Conservation (phyloP, 2,797 vertebrate species). For the Acestrorhynchus altus region DNA sequence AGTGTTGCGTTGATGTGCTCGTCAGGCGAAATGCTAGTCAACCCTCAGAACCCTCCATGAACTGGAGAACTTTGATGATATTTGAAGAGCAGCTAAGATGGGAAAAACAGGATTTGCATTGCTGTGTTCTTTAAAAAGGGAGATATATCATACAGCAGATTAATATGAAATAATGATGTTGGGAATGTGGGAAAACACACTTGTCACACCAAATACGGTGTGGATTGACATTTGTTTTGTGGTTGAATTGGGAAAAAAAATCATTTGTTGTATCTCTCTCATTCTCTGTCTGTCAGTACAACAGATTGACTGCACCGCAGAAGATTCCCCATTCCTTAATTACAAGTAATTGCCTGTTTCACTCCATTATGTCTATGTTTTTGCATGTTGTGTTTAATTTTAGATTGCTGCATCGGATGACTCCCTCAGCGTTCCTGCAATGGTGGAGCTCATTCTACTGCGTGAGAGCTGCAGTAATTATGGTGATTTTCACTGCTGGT, state of each 20-base stretch:
- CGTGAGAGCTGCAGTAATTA: slow-evolving; percentile 71
- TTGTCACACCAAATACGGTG: slow-evolving; percentile 43
- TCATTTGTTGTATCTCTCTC: slow-evolving; percentile 1
- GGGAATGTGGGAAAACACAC: slow-evolving; percentile 49
- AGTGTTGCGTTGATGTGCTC: slow-evolving; percentile 55
- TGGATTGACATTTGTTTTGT: slow-evolving; percentile 45
- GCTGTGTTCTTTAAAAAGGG: slow-evolving; percentile 50
- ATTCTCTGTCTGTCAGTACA: slow-evolving; percentile 27
- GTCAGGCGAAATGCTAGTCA: slow-evolving; percentile 60
- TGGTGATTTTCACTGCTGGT: slow-evolving; percentile 69
- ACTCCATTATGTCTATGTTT: slow-evolving; percentile 69
- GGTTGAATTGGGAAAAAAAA: neutral
- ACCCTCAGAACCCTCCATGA: slow-evolving; percentile 58
- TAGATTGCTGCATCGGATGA: slow-evolving; percentile 70
- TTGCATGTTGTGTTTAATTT: slow-evolving; percentile 78
- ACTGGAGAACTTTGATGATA: slow-evolving; percentile 60
- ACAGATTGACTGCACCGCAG: slow-evolving; percentile 63
- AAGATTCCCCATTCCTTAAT: slow-evolving; percentile 70
- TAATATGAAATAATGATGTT: slow-evolving; percentile 66
- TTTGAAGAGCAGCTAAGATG: slow-evolving; percentile 65
- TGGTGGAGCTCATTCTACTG: slow-evolving; percentile 64
- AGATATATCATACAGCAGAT: slow-evolving; percentile 67
- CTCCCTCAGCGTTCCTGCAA: slow-evolving; percentile 55
- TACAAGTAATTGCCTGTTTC: slow-evolving; percentile 77
- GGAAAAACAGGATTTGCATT: slow-evolving; percentile 49